Evolutionary conservation across 2,113 vertebrate genomes (phyloP), one percentile per base, ranked within the genome.

Genomic region (Aegithalos caudatus): DNA sequence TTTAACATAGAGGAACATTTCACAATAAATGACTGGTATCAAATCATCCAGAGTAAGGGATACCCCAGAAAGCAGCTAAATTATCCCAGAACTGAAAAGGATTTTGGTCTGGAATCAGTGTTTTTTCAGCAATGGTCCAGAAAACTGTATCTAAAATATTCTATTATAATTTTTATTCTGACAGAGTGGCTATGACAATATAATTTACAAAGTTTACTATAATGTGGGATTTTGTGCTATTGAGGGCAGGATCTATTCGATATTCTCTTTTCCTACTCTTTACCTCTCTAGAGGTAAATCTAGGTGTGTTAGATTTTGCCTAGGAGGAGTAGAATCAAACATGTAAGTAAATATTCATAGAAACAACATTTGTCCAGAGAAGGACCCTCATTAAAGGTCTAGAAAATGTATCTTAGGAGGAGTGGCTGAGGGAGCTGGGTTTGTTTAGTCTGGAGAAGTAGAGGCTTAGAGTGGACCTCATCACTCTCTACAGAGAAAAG

Each of bases 331-430:
- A 74, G 19, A 65, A 47, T 57, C 7, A 71, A 71, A 54, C 8
- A 67, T 7, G 9, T 13, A 85, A 69, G 15, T 50, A 85, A 56
- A 37, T 76, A 71, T 47, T 20, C 29, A 37, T 33, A 62, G 11
- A 50, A 82, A 65, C 14, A 62, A n/a, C 10, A n/a, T 48, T 85
- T 73, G 2, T 27, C 48, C n/a, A 38, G 12, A 47, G 22, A 73
- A 56, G 3, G 2, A 23, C 6, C 14, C 6, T 45, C 1, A 1
- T 45, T 27, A 64, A 54, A 28, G 10, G 6, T 56, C 29, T 48
- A 47, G 23, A 48, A 73, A 84, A 28, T 28, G 7, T 28, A 19
- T 48, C 29, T 40, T 84, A 40, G 20, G 19, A 56, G 29, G 10
- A 48, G 25, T 15, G 12, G 6, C 24, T 74, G 19, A 56, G 29